Evolutionary conservation across 2,113 vertebrate genomes (phyloP), one percentile per base, ranked within the genome.

Genomic region (Indri indri): DNA sequence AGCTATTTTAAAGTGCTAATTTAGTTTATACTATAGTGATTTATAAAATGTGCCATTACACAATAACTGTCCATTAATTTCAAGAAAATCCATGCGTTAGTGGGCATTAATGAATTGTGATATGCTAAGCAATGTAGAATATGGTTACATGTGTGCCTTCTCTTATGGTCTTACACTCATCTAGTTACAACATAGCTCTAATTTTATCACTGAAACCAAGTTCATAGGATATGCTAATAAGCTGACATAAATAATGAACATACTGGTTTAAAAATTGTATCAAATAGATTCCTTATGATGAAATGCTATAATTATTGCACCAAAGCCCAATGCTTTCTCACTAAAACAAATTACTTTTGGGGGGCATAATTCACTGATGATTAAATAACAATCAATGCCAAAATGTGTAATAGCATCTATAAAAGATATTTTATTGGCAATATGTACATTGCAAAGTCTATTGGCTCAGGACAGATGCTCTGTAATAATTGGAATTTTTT

Each of bases 321-420:
- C 52, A 94, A 93, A 91, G 61, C 20, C 82, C 47, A 86, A 50
- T 25, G 18, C 2, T 52, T 3, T 92, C 61, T 81, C 52, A 93
- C 76, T 90, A 45, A 95, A 94, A 88, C 37, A 97, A 95, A 95
- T 91, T 94, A 65, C 47, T 85, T 73, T 73, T 5, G 50, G 59
- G 70, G 27, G 9, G 0, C 30, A 86, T 94, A 93, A 93, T 94
- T 94, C 83, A 79, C 7, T 97, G 73, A 82, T 11, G 18, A 91
- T 97, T 91, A 96, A 91, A 95, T 68, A 94, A 68, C 71, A 89
- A 90, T 93, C 73, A 91, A 37, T 90, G 71, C 11, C 11, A 10
- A 96, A 95, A 94, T 93, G 71, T 86, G 23, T 66, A 93, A 77
- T n/a, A 63, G 68, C 89, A 22, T 80, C 80, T 92, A 90, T 95